Evolutionary conservation across 2,797 vertebrate genomes (phyloP).

Genomic region (Anisognathus igniventris): DNA sequence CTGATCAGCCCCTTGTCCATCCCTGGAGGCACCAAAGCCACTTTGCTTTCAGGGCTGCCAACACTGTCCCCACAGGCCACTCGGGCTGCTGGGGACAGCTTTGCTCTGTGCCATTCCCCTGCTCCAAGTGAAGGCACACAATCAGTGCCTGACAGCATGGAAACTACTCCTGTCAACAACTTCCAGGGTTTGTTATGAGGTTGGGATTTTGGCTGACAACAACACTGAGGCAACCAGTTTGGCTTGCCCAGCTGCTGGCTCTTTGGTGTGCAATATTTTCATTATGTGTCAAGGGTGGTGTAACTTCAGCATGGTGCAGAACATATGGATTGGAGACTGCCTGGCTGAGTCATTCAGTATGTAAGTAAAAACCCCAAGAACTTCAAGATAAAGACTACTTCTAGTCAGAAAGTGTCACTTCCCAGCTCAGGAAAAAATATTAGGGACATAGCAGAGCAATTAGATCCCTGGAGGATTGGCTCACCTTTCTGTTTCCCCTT

Average conservation of each 20-base stretch:
- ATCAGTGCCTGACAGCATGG: not conserved
- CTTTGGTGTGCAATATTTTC: not conserved
- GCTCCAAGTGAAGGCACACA: not conserved
- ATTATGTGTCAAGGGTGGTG: not conserved
- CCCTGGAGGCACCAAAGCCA: not conserved
- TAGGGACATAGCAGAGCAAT: not conserved
- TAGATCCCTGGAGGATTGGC: not conserved
- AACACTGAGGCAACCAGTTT: not conserved
- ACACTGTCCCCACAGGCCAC: not conserved
- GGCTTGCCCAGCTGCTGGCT: not conserved
- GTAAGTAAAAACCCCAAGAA: not conserved
- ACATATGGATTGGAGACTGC: not conserved
- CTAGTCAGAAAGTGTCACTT: not conserved
- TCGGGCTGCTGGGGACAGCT: not conserved
- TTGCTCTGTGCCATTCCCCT: not conserved
- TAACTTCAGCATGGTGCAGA: not conserved
- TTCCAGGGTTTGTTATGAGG: not conserved
- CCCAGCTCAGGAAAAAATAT: not conserved
- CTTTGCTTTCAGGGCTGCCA: not conserved
- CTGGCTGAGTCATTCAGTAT: not conserved
- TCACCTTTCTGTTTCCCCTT: not conserved
- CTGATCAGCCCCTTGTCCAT: not conserved
- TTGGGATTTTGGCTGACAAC: not conserved
- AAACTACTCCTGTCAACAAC: not conserved
- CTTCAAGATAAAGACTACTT: not conserved